Percentiles rank a stretch among this genome's conserved stretches.
phyloP scores from a whole-genome alignment of 1,140 invertebrate genomes.

The Zaprionus ghesquierei region DNA sequence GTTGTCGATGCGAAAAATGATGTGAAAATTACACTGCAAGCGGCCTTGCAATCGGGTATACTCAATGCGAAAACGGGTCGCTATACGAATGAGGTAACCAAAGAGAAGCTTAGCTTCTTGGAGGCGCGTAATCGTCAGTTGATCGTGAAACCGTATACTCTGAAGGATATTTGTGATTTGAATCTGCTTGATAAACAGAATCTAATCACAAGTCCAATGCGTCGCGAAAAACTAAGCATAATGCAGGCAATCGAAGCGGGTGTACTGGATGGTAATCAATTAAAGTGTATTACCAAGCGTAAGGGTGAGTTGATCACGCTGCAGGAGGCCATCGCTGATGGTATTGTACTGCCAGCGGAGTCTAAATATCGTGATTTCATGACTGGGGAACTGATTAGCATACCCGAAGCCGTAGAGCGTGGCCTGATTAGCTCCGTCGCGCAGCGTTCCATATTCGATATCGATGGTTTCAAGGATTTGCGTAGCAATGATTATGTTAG shows the following conservation, averaged over 20 bases:
- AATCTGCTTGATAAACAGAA: slow-evolving; percentile 89
- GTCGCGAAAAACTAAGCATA: slow-evolving; percentile 89
- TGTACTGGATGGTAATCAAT: slow-evolving; percentile 91
- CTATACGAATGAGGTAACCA: slow-evolving; percentile 89
- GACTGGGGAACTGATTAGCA: slow-evolving; percentile 87
- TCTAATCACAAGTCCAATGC: slow-evolving; percentile 91
- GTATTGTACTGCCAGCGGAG: slow-evolving; percentile 89
- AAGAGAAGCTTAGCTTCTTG: slow-evolving; percentile 89
- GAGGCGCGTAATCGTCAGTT: slow-evolving; percentile 91
- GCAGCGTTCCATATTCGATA: slow-evolving; percentile 95
- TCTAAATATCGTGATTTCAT: slow-evolving; percentile 89
- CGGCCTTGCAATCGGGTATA: slow-evolving; percentile 89
- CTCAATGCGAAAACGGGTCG: slow-evolving; percentile 91
- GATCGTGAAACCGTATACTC: slow-evolving; percentile 93
- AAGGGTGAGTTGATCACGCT: slow-evolving; percentile 91
- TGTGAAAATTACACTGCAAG: slow-evolving; percentile 90
- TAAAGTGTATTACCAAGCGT: slow-evolving; percentile 93
- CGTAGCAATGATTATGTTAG: slow-evolving; percentile 91
- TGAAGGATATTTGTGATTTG: slow-evolving; percentile 93
- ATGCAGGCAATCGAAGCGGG: slow-evolving; percentile 92
- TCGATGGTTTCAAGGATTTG: slow-evolving; percentile 94
- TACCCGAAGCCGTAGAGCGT: slow-evolving; percentile 92
- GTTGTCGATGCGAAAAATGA: slow-evolving; percentile 91
- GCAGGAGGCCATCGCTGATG: slow-evolving; percentile 90
- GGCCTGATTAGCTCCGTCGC: slow-evolving; percentile 94